Conservation (phyloP, 2,113 vertebrate genomes). For the Chloroceryle aenea region DNA sequence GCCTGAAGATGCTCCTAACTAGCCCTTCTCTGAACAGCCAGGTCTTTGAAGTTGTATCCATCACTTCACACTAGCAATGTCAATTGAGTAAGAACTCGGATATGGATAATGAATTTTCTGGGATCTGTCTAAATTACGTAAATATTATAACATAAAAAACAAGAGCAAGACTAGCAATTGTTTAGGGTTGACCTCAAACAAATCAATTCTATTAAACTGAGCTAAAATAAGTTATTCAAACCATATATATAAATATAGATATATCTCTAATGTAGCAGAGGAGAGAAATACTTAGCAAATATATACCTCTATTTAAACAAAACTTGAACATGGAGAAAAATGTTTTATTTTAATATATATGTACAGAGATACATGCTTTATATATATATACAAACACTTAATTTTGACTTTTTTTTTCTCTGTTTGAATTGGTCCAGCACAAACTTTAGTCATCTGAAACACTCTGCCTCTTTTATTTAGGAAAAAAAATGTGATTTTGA, state of each 20-base stretch:
- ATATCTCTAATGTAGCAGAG: neutral
- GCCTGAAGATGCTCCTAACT: neutral
- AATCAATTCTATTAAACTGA: neutral
- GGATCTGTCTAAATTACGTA: neutral
- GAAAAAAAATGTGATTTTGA: neutral
- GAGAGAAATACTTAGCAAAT: neutral
- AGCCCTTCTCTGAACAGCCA: neutral
- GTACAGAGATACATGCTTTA: neutral
- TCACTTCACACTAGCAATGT: neutral
- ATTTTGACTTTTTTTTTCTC: neutral
- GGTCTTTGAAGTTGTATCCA: neutral
- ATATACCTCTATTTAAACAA: neutral
- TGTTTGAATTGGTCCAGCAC: neutral
- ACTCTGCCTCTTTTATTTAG: neutral
- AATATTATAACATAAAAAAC: neutral
- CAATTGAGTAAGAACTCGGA: neutral
- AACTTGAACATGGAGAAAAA: neutral
- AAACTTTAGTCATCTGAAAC: neutral
- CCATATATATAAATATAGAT: neutral
- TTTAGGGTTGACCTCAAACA: neutral
- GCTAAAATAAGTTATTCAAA: neutral
- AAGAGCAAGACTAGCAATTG: neutral
- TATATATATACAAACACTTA: neutral
- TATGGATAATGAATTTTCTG: neutral
- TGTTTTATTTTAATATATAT: neutral